Conservation (phyloP, 1,140 invertebrate genomes). For the Belonocnema kinseyi region DNA sequence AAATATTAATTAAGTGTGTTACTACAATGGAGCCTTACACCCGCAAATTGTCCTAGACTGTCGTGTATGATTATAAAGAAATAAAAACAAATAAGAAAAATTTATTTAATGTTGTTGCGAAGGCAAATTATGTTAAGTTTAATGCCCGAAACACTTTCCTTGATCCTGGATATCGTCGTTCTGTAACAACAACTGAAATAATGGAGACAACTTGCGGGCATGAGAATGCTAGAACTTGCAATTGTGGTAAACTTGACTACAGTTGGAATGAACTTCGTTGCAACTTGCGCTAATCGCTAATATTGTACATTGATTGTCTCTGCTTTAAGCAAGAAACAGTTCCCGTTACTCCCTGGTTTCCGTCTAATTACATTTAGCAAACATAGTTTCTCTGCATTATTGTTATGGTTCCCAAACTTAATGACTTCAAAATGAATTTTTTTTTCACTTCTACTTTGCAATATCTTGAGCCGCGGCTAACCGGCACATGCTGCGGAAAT, state of each 20-base stretch:
- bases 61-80: too few species aligned
- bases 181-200: constrained; percentile 26
- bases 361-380: constrained; percentile 13
- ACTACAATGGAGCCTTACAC: too few species aligned
- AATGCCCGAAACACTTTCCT: background rate
- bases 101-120: too few species aligned
- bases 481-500: too few species aligned
- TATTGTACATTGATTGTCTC: constrained; percentile 28
- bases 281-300: constrained; percentile 29
- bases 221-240: background rate
- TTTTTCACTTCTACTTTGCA: too few species aligned
- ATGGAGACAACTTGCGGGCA: constrained; percentile 10
- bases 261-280: constrained; percentile 27
- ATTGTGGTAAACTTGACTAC: constrained; percentile 27
- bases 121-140: background rate
- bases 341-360: background rate
- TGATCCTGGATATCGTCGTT: constrained; percentile 10
- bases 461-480: too few species aligned
- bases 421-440: too few species aligned
- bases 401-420: too few species aligned
- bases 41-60: too few species aligned
- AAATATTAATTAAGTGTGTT: too few species aligned
- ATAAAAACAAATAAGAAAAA: too few species aligned
- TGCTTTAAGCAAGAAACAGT: constrained; percentile 19
- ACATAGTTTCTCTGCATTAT: background rate